Evolutionary conservation across 2,797 vertebrate species (phyloP).

Genomic region (Amniataba percoides): DNA sequence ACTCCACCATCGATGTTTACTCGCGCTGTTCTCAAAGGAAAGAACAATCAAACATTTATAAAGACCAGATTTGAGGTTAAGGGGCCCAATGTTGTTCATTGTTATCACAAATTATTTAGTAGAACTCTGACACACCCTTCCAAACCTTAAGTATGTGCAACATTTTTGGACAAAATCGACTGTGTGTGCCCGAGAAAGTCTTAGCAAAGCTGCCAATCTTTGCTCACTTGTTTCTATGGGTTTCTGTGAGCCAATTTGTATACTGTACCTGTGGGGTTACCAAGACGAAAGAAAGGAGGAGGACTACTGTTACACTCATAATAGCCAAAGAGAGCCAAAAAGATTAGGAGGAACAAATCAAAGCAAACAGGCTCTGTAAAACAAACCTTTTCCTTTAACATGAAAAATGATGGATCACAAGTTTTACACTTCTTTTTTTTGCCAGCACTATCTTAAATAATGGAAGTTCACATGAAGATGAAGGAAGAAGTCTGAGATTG

Average conservation of each 20-base stretch:
- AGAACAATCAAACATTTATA: constrained; percentile 50
- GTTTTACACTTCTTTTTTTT: background rate
- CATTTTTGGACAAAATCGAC: background rate
- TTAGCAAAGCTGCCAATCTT: constrained; percentile 19
- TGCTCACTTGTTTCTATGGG: background rate
- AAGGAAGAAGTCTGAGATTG: background rate
- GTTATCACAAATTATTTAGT: constrained; percentile 55
- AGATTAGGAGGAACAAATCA: constrained; percentile 11
- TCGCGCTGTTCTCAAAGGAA: background rate
- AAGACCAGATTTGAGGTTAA: constrained; percentile 21
- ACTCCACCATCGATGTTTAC: constrained; percentile 32
- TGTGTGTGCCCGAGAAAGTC: background rate
- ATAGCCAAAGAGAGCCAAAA: constrained; percentile 19
- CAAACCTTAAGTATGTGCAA: background rate
- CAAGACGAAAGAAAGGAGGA: constrained; percentile 17
- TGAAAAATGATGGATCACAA: background rate
- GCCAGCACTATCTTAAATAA: too few relatives aligned
- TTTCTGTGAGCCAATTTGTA: constrained; percentile 38
- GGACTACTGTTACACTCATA: background rate
- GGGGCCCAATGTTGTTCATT: background rate
- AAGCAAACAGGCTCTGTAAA: background rate
- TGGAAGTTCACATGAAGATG: background rate
- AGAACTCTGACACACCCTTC: constrained; percentile 3
- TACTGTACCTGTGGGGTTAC: constrained; percentile 28
- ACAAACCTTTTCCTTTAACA: background rate